Base-by-base conservation (phyloP, 2,888 invertebrate species). In the Netelia virgata region DNA sequence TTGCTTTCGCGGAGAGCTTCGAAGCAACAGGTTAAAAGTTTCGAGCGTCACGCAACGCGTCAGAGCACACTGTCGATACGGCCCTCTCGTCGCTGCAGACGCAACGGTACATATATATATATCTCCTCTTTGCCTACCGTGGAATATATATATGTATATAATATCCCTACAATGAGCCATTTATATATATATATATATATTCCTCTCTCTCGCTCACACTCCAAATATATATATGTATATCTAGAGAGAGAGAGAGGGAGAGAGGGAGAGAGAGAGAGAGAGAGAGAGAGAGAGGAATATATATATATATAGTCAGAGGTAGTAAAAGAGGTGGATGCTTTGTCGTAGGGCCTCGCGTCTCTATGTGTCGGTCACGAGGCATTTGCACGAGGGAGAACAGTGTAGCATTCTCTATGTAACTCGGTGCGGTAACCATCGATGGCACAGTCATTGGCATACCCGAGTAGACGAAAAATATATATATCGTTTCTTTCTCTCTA, bases 51-150 rank as follows among this genome's bases (percentile, higher is more conserved):
- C 83, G 79, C 85, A 86, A 83, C 83, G 82, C 81, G 81, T 84
- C 84, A 64, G 78, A 70, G 77, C 82, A 77, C 80, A 87, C 87
- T 87, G 87, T 83, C 85, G 77, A 64, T 84, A 74, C 79, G 74
- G 63, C 72, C 47, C 81, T 74, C 79, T 73, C 79, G 63, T 77
- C 20, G 84, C 63, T 78, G 77, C 86, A 87, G 86, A 86, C 86
- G 78, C 84, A 82, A 86, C 82, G 82, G n/a, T 57, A 57, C 18
- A 80, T 86, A 83, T 70, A 70, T 28, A 63, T 11, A 36, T 18
- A 9, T 9, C 68, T 41, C 43, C 41, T 41, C 70, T 66, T 43
- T 10, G 23, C 16, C 57, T 47, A 61, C 64, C 11, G 55, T 14
- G 53, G 16, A 23, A 9, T 6, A 11, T n/a, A 20, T n/a, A 57